Base-by-base conservation (phyloP, 2,797 vertebrate genomes). In the Oreochromis mossambicus region DNA sequence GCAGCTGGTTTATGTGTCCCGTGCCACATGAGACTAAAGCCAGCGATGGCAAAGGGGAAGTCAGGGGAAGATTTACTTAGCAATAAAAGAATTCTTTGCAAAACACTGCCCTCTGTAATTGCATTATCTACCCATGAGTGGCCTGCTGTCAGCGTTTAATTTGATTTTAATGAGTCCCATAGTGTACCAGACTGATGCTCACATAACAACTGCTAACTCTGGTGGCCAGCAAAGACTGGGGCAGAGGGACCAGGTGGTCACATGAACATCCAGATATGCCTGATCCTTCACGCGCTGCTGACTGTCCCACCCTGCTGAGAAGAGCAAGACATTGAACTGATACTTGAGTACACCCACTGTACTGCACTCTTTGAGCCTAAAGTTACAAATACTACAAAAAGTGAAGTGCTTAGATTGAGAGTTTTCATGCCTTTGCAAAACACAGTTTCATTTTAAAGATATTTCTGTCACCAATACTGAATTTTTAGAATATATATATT, bases 81-180 rank as follows among this genome's bases (percentile, higher is more conserved):
- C 51, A 63, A 84, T 91, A 85, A 90, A 90, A 90, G 7, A 87
- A 90, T 84, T 89, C 78, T 84, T 88, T 85, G 77, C 80, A 70
- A 88, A 87, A 88, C 56, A 32, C 79, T 38, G 78, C 87, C 90
- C 84, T 83, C 83, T 88, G 79, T 94, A 95, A 96, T 91, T 90
- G 61, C 68, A 92, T 95, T 92, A 94, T 91, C 86, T 86, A 84
- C 80, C 83, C 84, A 86, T 88, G 87, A 91, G 83, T 86, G 90
- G 88, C 87, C 90, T 88, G 77, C 88, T 88, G 84, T 83, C 84
- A 84, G 66, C 80, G 73, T 90, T 92, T 89, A 91, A 95, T 94
- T 92, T 86, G 84, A 88, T 92, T 94, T 84, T 90, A 93, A 94
- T 91, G 88, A 94, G 88, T 80, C 91, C 79, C 68, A 86, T 61